phyloP scores from a whole-genome alignment of 2,888 invertebrate species.

The Lepeophtheirus nordmannii region DNA sequence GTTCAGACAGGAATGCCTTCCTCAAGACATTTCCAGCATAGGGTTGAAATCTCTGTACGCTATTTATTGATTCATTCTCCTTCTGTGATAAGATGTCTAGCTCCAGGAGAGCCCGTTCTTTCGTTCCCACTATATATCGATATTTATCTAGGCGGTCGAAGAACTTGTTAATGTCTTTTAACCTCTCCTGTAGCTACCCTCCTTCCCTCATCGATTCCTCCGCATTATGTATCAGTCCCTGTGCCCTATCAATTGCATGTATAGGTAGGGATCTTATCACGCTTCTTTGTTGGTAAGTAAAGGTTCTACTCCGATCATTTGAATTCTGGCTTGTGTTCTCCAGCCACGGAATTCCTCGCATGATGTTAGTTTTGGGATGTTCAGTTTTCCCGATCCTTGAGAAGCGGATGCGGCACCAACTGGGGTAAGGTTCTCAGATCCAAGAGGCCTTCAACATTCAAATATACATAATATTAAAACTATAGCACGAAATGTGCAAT shows the following conservation, averaged over 20 bases:
- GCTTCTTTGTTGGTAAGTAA: background rate
- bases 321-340: background rate
- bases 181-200: background rate
- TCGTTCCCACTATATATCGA: background rate
- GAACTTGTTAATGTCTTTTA: background rate
- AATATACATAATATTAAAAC: too few relatives aligned
- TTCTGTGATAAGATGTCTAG: background rate
- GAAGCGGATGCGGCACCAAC: too few relatives aligned
- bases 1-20: background rate
- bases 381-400: too few relatives aligned
- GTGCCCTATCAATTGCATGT: background rate
- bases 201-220: background rate
- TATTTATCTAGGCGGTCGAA: background rate
- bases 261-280: background rate
- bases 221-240: background rate
- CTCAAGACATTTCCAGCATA: background rate
- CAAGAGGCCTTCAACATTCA: too few relatives aligned
- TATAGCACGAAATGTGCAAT: too few relatives aligned
- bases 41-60: background rate
- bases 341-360: background rate
- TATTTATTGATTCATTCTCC: background rate
- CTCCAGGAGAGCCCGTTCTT: background rate
- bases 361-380: background rate
- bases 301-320: background rate
- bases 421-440: too few relatives aligned